Conservation (phyloP, 2,797 vertebrate species). For the Taeniopygia guttata region DNA sequence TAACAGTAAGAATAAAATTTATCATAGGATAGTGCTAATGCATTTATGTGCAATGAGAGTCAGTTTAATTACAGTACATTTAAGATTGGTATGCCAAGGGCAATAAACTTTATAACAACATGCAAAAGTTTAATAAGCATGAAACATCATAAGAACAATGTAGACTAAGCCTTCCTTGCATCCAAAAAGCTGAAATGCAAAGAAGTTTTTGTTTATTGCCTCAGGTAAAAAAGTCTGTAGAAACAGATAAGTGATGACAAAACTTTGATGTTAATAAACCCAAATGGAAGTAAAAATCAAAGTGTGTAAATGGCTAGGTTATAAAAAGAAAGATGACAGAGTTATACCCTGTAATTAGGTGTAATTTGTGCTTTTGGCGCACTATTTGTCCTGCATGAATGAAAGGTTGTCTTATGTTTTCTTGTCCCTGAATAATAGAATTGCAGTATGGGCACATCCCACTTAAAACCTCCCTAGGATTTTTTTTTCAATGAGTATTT, state of each 20-base stretch:
- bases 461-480: slow-evolving; percentile 38
- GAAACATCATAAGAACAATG: slow-evolving; percentile 67
- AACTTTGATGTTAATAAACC: slow-evolving; percentile 84
- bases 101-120: slow-evolving; percentile 70
- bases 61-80: slow-evolving; percentile 65
- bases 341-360: slow-evolving; percentile 79
- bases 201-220: slow-evolving; percentile 74
- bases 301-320: slow-evolving; percentile 77
- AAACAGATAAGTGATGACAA: slow-evolving; percentile 79
- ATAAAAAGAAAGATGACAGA: slow-evolving; percentile 80
- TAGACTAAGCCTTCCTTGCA: slow-evolving; percentile 67
- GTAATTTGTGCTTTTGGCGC: slow-evolving; percentile 79
- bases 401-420: slow-evolving; percentile 72
- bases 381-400: slow-evolving; percentile 77
- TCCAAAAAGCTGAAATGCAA: slow-evolving; percentile 70
- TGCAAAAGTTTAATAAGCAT: slow-evolving; percentile 69
- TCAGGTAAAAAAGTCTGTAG: slow-evolving; percentile 73
- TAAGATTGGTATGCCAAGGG: slow-evolving; percentile 54
- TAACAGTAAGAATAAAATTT: slow-evolving; percentile 56
- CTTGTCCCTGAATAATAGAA: slow-evolving; percentile 62
- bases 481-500: background rate
- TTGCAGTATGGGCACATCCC: slow-evolving; percentile 40
- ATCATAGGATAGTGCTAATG: slow-evolving; percentile 32
- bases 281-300: slow-evolving; percentile 83
- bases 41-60: slow-evolving; percentile 50